Conservation (phyloP, 2,113 vertebrate species). For the Amphiprion ocellaris region DNA sequence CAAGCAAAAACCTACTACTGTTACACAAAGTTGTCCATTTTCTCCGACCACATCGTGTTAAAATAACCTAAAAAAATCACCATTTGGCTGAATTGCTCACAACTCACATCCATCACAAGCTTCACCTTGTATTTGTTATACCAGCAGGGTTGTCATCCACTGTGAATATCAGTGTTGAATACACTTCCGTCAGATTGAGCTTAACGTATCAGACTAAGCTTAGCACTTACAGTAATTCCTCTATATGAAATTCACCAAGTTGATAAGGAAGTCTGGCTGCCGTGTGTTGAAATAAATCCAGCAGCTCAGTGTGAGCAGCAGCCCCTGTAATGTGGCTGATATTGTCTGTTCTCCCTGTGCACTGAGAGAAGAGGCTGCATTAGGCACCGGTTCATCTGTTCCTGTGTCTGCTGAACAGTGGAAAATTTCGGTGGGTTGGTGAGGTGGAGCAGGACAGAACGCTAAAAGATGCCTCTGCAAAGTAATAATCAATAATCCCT, state of each 20-base stretch:
- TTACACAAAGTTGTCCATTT: no score
- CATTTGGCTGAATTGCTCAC: not conserved
- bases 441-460: constrained; percentile 40
- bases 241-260: constrained; percentile 39
- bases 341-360: constrained; percentile 83
- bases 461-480: constrained; percentile 29
- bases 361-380: constrained; percentile 78
- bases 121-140: no score
- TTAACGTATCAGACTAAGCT: not conserved
- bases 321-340: constrained; percentile 77
- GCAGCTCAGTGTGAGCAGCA: constrained; percentile 64
- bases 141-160: not conserved
- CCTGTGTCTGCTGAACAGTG: constrained; percentile 80
- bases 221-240: not conserved
- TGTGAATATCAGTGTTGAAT: not conserved
- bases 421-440: constrained; percentile 62
- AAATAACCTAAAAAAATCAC: not conserved
- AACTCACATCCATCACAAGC: not conserved
- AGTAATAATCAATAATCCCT: not conserved
- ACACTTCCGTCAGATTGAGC: not conserved
- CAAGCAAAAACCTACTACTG: no score
- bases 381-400: constrained; percentile 82
- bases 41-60: no score
- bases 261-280: constrained; percentile 69
- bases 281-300: constrained; percentile 71